Base-by-base conservation (phyloP, 2,888 invertebrate species). In the Drosophila tanythrix region DNA sequence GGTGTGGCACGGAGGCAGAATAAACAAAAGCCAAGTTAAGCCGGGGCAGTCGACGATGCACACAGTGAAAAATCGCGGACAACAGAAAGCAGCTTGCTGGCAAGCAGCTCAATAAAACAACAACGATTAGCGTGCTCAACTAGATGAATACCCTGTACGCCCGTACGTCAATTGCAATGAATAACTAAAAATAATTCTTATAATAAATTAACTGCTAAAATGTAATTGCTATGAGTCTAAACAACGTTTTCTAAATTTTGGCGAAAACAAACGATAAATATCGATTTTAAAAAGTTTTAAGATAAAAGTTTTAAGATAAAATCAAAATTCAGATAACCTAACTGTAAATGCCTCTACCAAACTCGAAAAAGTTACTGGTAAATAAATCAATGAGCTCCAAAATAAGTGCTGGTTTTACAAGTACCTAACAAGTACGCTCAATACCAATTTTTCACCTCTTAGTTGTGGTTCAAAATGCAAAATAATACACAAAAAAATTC, bases 11-110 rank as follows among this genome's bases (percentile, higher is more conserved):
- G 2, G 21, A 21, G 35, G 43, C 43, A 43, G 38, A 51, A 38
- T 70, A 65, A 76, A 72, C 74, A 70, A 86, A 82, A 86, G 78
- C 83, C 71, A 74, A 69, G 65, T 72, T 84, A 76, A 83, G 83
- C 84, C 74, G 31, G 74, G 63, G 55, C 84, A 79, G 77, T 86
- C 86, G 86, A 73, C 52, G 69, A 53, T 64, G 65, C 70, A 76
- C 78, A 63, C 73, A 67, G 76, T 57, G 55, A 63, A 31, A 62
- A 75, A 79, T 70, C 62, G 71, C 68, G 62, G 58, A 74, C 70
- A 68, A 65, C 77, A 80, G 67, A 63, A 76, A 66, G 59, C 73
- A 66, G 31, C 57, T 46, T 8, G 57, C 38, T 59, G 55, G 60
- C 64, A 60, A 60, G 56, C 76, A 70, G 77, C 58, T 74, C 66